Percentiles rank a stretch among this genome's conserved stretches.
These are phyloP conservation scores for Diarsia brunnea DNA, from an alignment of 2,888 invertebrate genomes.

Conservation along the genomic window DNA sequence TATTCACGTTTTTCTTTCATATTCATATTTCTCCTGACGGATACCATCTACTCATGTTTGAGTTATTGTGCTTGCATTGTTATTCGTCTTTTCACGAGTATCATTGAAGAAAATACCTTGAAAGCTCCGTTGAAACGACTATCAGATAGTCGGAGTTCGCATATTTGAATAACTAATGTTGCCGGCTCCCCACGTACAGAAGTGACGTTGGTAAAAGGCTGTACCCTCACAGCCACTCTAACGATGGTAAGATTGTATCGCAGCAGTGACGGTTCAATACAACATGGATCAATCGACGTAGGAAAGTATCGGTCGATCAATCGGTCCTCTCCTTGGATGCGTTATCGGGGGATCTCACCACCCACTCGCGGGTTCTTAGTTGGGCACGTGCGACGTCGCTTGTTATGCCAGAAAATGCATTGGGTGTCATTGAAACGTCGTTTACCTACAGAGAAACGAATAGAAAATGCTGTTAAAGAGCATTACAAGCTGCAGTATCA, in stretches of 20 bases:
- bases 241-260: slow-evolving; percentile 87
- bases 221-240: slow-evolving; percentile 75
- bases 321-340: slow-evolving; percentile 68
- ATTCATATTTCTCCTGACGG: slow-evolving; percentile 73
- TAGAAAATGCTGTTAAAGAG: slow-evolving; percentile 23
- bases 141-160: slow-evolving; percentile 84
- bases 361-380: slow-evolving; percentile 70
- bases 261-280: slow-evolving; percentile 89
- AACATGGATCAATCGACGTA: slow-evolving; percentile 83
- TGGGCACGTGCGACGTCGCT: slow-evolving; percentile 68
- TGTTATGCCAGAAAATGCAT: slow-evolving; percentile 42
- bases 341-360: slow-evolving; percentile 75
- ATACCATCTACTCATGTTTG: slow-evolving; percentile 72
- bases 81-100: slow-evolving; percentile 77
- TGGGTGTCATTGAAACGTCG: slow-evolving; percentile 36
- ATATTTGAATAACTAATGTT: slow-evolving; percentile 89
- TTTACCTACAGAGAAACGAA: slow-evolving; percentile 27
- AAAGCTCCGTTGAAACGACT: slow-evolving; percentile 76
- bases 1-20: slow-evolving; percentile 68
- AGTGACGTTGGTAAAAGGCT: slow-evolving; percentile 75
- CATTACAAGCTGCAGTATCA: slow-evolving; percentile 7
- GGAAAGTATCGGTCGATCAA: slow-evolving; percentile 79
- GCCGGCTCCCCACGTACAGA: slow-evolving; percentile 74
- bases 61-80: slow-evolving; percentile 80
- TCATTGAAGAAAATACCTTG: slow-evolving; percentile 79